Evolutionary conservation across 2,797 vertebrate genomes (phyloP).

Genomic region (Mus spretus): DNA sequence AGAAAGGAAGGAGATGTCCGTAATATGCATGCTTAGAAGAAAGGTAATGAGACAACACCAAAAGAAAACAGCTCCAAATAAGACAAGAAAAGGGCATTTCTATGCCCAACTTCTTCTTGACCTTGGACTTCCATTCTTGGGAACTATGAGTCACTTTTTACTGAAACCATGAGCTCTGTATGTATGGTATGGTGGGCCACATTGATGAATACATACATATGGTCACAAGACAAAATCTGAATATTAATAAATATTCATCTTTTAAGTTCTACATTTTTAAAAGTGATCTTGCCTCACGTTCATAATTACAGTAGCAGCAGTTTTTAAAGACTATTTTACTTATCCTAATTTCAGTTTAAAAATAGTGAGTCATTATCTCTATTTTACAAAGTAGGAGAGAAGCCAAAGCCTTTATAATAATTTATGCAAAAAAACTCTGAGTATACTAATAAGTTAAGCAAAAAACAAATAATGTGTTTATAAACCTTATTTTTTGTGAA

Average conservation of each 20-base stretch:
- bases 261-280: neutral
- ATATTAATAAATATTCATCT: neutral
- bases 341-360: slow-evolving; percentile 13
- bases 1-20: neutral
- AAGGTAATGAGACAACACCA: neutral
- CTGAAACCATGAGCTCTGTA: neutral
- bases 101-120: rapidly evolving
- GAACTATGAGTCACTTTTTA: neutral
- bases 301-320: neutral
- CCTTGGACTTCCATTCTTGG: neutral
- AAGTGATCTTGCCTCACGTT: neutral
- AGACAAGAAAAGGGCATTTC: neutral
- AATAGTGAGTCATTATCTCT: neutral
- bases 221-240: neutral
- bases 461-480: neutral
- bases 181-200: neutral
- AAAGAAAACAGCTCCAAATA: neutral
- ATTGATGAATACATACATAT: neutral
- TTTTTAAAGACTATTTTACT: neutral
- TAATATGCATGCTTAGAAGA: neutral
- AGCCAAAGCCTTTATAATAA: neutral
- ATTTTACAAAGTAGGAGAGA: slow-evolving; percentile 26
- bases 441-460: neutral
- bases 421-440: neutral
- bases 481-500: neutral